These are phyloP conservation scores for Tachysurus fulvidraco DNA, from an alignment of 2,113 vertebrate species.

Conservation along the genomic window DNA sequence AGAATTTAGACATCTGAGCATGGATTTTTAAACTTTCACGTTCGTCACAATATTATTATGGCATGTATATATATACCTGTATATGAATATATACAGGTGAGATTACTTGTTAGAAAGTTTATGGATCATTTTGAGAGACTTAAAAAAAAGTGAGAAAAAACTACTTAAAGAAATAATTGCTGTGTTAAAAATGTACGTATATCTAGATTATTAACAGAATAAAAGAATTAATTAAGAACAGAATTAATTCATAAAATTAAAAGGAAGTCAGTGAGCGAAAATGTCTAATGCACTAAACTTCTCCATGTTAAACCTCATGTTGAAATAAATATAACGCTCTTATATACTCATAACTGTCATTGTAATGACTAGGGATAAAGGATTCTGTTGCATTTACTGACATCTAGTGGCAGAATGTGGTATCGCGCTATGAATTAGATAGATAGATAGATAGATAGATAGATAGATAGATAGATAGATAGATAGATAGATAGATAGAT, in stretches of 20 bases:
- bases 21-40: too few relatives aligned
- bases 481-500: too few relatives aligned
- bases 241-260: too few relatives aligned
- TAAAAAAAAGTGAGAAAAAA: not conserved
- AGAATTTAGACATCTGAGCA: too few relatives aligned
- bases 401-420: constrained; percentile 21
- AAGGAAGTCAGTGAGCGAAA: not conserved
- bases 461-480: too few relatives aligned
- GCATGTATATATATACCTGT: too few relatives aligned
- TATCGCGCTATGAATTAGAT: not conserved
- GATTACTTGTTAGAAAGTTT: too few relatives aligned
- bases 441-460: too few relatives aligned
- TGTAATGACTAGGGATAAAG: not conserved
- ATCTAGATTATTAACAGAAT: not conserved
- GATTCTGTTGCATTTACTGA: not conserved
- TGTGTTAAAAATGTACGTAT: not conserved
- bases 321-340: too few relatives aligned
- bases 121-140: not conserved
- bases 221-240: too few relatives aligned
- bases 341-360: not conserved
- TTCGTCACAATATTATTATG: not conserved
- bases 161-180: not conserved
- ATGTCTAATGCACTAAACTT: not conserved
- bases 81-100: not conserved
- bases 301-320: not conserved